These are phyloP conservation scores for Esox niger DNA, from an alignment of 2,113 vertebrate species.

Conservation along the genomic window DNA sequence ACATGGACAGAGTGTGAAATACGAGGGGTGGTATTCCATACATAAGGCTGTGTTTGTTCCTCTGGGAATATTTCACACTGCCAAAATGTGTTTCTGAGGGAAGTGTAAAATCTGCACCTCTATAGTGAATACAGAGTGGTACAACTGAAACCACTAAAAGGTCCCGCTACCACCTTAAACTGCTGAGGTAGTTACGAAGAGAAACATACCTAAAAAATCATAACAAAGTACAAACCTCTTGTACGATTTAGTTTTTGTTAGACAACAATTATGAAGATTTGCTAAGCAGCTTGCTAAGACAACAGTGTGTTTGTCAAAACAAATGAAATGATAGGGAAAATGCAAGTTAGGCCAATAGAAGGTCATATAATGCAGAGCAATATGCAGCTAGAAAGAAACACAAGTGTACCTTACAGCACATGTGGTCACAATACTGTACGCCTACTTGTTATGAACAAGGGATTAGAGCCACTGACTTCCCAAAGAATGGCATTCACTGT, in stretches of 20 bases:
- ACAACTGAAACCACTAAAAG: background rate
- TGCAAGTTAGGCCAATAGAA: no score
- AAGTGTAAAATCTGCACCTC: slow-evolving; percentile 6
- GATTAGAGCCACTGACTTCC: background rate
- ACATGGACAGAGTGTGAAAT: background rate
- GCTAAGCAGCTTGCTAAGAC: no score
- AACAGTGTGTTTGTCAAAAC: no score
- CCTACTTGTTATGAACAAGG: no score
- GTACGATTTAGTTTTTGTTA: no score
- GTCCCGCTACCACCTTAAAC: background rate
- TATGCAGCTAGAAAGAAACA: no score
- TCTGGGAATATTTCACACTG: slow-evolving; percentile 8
- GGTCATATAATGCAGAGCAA: no score
- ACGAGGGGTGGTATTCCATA: background rate
- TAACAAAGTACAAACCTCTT: background rate
- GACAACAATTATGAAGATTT: no score
- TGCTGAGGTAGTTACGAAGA: background rate
- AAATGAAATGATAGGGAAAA: no score
- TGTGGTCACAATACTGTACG: no score
- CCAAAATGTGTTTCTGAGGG: slow-evolving; percentile 2
- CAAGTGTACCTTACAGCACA: no score
- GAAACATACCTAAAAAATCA: background rate
- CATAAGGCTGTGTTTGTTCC: slow-evolving; percentile 2
- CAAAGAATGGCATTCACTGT: background rate
- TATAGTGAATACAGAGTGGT: background rate